A percentile compares a stretch with the other conserved stretches of the same genome.
Evolutionary conservation across 2,113 vertebrate species (phyloP).

Genomic region (Penelope pileata): DNA sequence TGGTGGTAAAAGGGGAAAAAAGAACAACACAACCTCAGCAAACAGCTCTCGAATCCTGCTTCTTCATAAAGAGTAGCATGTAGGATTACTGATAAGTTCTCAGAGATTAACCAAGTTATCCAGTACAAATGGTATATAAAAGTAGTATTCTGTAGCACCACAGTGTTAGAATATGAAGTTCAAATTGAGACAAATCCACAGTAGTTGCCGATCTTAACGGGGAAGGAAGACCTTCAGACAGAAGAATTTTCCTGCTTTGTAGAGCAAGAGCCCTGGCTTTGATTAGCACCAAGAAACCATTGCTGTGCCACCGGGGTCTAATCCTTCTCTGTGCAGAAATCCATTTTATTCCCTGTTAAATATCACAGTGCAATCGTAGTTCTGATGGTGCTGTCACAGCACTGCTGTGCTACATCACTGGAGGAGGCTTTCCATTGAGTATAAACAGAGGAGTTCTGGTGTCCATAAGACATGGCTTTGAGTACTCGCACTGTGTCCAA

Average conservation of each 20-base stretch:
- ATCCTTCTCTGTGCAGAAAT: background rate
- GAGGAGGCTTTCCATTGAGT: background rate
- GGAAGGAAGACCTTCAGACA: background rate
- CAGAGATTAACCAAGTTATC: background rate
- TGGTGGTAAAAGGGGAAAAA: background rate
- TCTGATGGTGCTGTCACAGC: background rate
- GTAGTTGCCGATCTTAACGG: background rate
- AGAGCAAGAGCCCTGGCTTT: background rate
- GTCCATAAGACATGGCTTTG: background rate
- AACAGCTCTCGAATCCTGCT: background rate
- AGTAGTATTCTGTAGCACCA: background rate
- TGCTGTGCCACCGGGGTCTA: accelerated
- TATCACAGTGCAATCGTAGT: too few relatives aligned
- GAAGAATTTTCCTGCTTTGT: background rate
- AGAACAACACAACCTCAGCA: too few relatives aligned
- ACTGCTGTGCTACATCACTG: accelerated
- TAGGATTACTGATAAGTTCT: background rate
- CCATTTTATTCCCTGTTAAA: background rate
- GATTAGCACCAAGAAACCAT: background rate
- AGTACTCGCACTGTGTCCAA: accelerated
- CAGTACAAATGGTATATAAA: background rate
- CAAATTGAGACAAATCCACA: background rate
- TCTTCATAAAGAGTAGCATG: background rate
- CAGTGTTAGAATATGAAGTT: background rate
- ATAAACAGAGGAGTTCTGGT: background rate